These are phyloP conservation scores for Brevimyrus niger DNA, from an alignment of 2,113 vertebrate species.

Conservation along the genomic window DNA sequence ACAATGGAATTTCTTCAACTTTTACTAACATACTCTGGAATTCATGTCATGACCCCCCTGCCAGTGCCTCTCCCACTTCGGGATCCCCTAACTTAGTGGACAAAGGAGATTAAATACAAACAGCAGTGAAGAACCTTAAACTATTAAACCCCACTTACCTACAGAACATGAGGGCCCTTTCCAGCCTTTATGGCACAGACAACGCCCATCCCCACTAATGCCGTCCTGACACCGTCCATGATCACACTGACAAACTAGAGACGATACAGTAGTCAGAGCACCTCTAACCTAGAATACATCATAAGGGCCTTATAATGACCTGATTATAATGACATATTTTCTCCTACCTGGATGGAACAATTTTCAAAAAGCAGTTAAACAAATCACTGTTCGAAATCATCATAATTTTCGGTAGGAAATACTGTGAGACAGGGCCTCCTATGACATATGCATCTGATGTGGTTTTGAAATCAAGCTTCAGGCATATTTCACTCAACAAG, in stretches of 20 bases:
- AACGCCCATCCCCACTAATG: slow-evolving; percentile 73
- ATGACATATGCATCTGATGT: background rate
- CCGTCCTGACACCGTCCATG: slow-evolving; percentile 83
- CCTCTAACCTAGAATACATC: background rate
- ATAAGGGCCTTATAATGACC: background rate
- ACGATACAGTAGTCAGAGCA: background rate
- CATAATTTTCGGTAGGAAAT: background rate
- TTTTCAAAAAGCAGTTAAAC: background rate
- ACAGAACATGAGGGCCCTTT: slow-evolving; percentile 69
- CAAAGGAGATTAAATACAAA: background rate
- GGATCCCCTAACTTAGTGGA: background rate
- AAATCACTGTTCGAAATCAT: background rate
- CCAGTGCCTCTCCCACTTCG: background rate
- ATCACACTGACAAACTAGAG: slow-evolving; percentile 72
- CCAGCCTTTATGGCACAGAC: slow-evolving; percentile 81
- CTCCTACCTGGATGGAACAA: background rate
- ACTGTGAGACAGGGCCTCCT: background rate
- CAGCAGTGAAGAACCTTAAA: background rate
- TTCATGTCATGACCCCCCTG: background rate
- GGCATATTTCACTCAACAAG: background rate
- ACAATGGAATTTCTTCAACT: background rate
- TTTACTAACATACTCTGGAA: background rate
- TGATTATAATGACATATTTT: background rate
- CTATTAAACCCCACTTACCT: slow-evolving; percentile 53
- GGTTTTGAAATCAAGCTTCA: background rate